Conservation (phyloP, 2,797 vertebrate genomes). For the Argyrosomus regius region DNA sequence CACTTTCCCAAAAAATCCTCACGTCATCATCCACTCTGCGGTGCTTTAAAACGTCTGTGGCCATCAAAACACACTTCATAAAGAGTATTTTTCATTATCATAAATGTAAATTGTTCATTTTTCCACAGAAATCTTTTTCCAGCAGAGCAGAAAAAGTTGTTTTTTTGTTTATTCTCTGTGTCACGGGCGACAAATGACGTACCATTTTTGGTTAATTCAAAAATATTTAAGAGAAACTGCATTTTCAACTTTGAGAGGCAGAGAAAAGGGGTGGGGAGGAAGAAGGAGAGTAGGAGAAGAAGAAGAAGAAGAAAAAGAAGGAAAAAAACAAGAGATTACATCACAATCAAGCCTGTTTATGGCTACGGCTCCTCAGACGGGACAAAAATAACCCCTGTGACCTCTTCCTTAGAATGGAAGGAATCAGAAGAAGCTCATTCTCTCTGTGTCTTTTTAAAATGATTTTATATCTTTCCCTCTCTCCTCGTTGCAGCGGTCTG, state of each 20-base stretch:
- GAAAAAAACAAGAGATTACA: slow-evolving; percentile 47
- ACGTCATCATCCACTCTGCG: not conserved
- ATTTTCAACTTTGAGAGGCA: not conserved
- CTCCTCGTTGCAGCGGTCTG: slow-evolving; percentile 23
- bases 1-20: not conserved
- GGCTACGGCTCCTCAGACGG: slow-evolving; percentile 47
- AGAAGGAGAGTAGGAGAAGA: slow-evolving; percentile 1
- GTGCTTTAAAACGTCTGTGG: not conserved
- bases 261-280: not conserved
- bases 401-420: slow-evolving; percentile 49
- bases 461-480: slow-evolving; percentile 55
- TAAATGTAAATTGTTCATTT: not conserved
- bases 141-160: not conserved
- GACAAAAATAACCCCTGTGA: slow-evolving; percentile 67
- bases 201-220: not conserved
- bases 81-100: not conserved
- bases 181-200: not conserved
- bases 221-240: not conserved
- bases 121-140: not conserved
- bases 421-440: slow-evolving; percentile 59
- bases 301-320: not conserved
- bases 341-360: slow-evolving; percentile 59
- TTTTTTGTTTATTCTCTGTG: slow-evolving; percentile 2
- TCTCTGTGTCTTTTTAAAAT: slow-evolving; percentile 43
- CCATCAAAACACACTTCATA: not conserved